Evolutionary conservation across 1,140 invertebrate species (phyloP), one percentile per base, ranked within the genome.

Genomic region (Patella vulgata): DNA sequence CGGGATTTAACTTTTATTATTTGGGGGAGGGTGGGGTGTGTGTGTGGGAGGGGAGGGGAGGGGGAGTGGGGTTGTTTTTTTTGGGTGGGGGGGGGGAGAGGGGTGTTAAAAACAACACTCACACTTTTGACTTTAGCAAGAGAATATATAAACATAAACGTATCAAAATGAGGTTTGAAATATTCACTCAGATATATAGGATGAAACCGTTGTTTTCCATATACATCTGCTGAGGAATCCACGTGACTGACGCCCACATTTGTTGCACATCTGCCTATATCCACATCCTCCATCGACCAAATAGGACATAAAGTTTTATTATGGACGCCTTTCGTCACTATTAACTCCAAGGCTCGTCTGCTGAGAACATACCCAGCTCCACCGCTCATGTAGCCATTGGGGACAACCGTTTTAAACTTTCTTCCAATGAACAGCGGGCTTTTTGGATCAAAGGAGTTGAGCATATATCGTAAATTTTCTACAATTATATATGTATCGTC

Each of bases 201-300:
- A n/a, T n/a, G n/a, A n/a, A n/a, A 3, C 14, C 40, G 9, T 28
- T 19, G 31, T 40, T 48, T 63, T 14, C 28, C 97, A 97, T 25
- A 94, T 87, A 0, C 94, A 93, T 9, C 95, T 88, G 1, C 93
- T 91, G 44, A 90, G 84, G 0, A 88, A 85, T 85, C 98, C 96
- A 4, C 94, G 62, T 0, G 93, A 91, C 74, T 97, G 94, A 98
- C 95, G 0, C 91, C 91, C 2, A 97, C 87, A 47, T 89, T 90
- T 75, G 94, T 90, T 63, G 98, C 78, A 79, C 96, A 98, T 79
- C 91, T 92, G 74, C 94, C 94, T 85, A 97, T 94, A 83, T 96
- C 94, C 0, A 94, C 93, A 81, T 98, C 95, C 80, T 97, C 95
- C 0, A 92, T 90, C 14, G 92, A 93, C 17, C 87, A 88, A 62